Evolutionary conservation across 2,888 invertebrate genomes (phyloP).

Genomic region (Crioceris asparagi): DNA sequence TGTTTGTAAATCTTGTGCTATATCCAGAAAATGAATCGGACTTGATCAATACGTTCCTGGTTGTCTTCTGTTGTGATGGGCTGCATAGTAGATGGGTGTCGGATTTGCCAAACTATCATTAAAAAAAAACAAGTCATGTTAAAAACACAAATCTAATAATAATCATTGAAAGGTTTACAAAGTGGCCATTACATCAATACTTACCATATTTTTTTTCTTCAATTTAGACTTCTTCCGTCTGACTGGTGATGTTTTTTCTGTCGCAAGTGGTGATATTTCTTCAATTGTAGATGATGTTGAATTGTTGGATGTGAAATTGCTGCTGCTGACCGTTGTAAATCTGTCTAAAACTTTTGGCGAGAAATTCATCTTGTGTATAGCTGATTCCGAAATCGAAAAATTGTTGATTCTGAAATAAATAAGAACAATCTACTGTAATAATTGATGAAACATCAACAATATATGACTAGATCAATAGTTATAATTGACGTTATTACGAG

Average conservation of each 20-base stretch:
- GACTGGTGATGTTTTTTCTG: slow-evolving; percentile 35
- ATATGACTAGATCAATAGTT: too few relatives aligned
- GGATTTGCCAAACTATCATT: slow-evolving; percentile 27
- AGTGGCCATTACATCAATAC: slow-evolving; percentile 3
- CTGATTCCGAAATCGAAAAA: slow-evolving; percentile 84
- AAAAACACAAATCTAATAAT: too few relatives aligned
- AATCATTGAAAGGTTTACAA: too few relatives aligned
- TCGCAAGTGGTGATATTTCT: slow-evolving; percentile 39
- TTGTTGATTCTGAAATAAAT: slow-evolving; percentile 21
- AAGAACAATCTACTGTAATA: slow-evolving; percentile 2
- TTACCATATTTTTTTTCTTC: slow-evolving; percentile 26
- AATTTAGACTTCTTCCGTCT: slow-evolving; percentile 32
- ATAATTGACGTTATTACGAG: too few relatives aligned
- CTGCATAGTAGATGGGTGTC: slow-evolving; percentile 23
- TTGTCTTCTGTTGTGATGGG: slow-evolving; percentile 14
- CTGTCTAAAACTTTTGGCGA: slow-evolving; percentile 32
- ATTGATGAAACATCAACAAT: too few relatives aligned
- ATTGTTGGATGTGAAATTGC: slow-evolving; percentile 32
- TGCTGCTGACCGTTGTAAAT: slow-evolving; percentile 26
- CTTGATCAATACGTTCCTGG: slow-evolving; percentile 45
- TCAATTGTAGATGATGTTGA: slow-evolving; percentile 47
- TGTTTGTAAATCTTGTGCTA: slow-evolving; percentile 41
- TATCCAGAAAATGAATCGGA: slow-evolving; percentile 63
- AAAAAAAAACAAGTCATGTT: too few relatives aligned
- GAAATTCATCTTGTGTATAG: slow-evolving; percentile 58